Percentiles rank a stretch among this genome's conserved stretches.
phyloP scores from a whole-genome alignment of 2,113 vertebrate genomes.

The Vicugna pacos region DNA sequence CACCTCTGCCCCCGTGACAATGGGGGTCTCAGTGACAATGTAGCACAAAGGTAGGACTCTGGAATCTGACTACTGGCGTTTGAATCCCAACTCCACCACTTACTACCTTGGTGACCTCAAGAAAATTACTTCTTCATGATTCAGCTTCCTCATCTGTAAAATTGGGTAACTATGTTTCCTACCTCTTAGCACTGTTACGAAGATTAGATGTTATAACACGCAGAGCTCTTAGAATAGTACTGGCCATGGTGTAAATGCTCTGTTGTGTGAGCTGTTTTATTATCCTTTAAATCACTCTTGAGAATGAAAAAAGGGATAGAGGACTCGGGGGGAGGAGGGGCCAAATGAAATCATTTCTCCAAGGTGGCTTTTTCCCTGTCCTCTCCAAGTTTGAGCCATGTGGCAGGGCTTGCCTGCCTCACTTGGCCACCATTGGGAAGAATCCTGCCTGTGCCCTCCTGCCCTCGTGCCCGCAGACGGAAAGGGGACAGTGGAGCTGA shows the following conservation, averaged over 20 bases:
- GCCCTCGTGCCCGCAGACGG: background rate
- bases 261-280: background rate
- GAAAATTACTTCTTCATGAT: background rate
- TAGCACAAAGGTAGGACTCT: background rate
- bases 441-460: background rate
- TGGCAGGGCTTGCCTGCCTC: background rate
- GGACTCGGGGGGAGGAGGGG: background rate
- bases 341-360: background rate
- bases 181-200: background rate
- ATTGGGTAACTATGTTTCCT: background rate
- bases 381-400: background rate
- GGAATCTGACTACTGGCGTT: background rate
- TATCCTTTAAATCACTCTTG: background rate
- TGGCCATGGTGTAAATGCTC: background rate
- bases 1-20: background rate
- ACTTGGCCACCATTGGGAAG: background rate
- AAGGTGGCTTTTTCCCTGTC: background rate
- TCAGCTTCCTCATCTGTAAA: background rate
- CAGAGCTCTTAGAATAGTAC: background rate
- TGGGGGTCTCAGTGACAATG: background rate
- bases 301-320: background rate
- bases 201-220: background rate
- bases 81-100: background rate
- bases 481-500: background rate
- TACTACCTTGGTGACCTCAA: background rate